Percentiles rank a stretch among this genome's conserved stretches.
phyloP scores from a whole-genome alignment of 1,140 invertebrate species.

The Dolichoris vasculosae region DNA sequence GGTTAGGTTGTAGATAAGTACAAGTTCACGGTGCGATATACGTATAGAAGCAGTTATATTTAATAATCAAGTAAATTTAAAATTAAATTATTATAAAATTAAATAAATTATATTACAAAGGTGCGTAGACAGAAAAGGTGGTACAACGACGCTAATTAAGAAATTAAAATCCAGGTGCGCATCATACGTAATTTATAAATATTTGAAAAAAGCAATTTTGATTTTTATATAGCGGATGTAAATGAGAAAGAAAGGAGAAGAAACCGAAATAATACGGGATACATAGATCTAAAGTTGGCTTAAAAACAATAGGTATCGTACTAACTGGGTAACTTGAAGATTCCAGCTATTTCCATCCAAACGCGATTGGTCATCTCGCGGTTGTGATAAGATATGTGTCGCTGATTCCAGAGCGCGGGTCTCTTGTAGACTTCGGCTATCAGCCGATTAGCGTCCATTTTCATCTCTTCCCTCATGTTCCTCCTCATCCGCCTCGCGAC shows the following conservation, averaged over 20 bases:
- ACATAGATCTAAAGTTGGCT: not conserved
- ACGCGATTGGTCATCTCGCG: slow-evolving; percentile 70
- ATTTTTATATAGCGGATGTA: not conserved
- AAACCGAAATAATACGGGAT: not conserved
- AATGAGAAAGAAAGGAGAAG: not conserved
- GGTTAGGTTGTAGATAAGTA: slow-evolving; percentile 33
- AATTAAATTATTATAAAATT: not conserved
- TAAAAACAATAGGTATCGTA: not conserved
- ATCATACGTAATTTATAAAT: not conserved
- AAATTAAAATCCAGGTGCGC: not conserved
- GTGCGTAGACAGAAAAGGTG: not conserved
- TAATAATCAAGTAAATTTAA: not conserved
- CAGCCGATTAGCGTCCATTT: slow-evolving; percentile 71
- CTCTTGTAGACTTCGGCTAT: slow-evolving; percentile 72
- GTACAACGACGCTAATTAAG: not conserved
- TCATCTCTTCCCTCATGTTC: slow-evolving; percentile 67
- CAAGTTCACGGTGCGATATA: not conserved
- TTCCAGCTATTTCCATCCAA: slow-evolving; percentile 71
- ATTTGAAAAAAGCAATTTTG: not conserved
- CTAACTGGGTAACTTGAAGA: slow-evolving; percentile 72
- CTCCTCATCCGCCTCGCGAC: slow-evolving; percentile 18
- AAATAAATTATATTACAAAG: not conserved
- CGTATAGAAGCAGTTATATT: not conserved
- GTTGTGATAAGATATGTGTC: slow-evolving; percentile 71
- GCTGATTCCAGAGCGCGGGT: slow-evolving; percentile 71